These are phyloP conservation scores for Nerophis lumbriciformis DNA, from an alignment of 2,113 vertebrate genomes.

Conservation along the genomic window DNA sequence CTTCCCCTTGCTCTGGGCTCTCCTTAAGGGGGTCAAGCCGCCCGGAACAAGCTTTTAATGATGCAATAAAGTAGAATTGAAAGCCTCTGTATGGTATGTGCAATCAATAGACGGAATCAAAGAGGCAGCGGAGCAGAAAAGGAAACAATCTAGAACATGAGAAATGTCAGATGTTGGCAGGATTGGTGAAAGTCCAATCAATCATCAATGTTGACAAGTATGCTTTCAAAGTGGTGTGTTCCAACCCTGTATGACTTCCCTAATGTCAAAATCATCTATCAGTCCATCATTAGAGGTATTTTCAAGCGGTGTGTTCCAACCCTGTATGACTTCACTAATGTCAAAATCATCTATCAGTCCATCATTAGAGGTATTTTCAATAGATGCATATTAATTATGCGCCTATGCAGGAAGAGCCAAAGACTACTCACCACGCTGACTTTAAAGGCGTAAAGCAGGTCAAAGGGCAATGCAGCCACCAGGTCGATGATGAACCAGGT, in stretches of 20 bases:
- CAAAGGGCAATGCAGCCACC: conserved; percentile 94
- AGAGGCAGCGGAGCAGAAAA: conserved; percentile 15
- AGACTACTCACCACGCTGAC: conserved; percentile 92
- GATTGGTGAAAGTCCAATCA: conserved; percentile 6
- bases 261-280: too few relatives aligned
- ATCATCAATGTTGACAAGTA: background rate
- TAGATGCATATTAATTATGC: background rate
- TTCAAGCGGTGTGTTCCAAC: too few relatives aligned
- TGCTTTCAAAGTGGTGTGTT: too few relatives aligned
- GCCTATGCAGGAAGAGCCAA: background rate
- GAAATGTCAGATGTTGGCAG: conserved; percentile 19
- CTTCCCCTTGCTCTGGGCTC: conserved; percentile 20
- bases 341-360: too few relatives aligned
- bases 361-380: too few relatives aligned
- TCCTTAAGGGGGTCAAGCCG: conserved; percentile 38
- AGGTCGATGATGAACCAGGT: conserved; percentile 98
- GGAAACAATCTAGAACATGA: conserved; percentile 24
- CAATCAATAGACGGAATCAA: conserved; percentile 49
- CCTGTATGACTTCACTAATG: background rate
- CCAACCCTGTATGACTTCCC: background rate
- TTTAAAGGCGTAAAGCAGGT: conserved; percentile 95
- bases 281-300: too few relatives aligned
- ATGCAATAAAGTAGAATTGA: conserved; percentile 29
- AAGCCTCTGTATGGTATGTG: conserved; percentile 3
- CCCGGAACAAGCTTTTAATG: conserved; percentile 44